A percentile compares a stretch with the other conserved stretches of the same genome.
Conservation (phyloP, 2,113 vertebrate genomes). For the Morone saxatilis region DNA sequence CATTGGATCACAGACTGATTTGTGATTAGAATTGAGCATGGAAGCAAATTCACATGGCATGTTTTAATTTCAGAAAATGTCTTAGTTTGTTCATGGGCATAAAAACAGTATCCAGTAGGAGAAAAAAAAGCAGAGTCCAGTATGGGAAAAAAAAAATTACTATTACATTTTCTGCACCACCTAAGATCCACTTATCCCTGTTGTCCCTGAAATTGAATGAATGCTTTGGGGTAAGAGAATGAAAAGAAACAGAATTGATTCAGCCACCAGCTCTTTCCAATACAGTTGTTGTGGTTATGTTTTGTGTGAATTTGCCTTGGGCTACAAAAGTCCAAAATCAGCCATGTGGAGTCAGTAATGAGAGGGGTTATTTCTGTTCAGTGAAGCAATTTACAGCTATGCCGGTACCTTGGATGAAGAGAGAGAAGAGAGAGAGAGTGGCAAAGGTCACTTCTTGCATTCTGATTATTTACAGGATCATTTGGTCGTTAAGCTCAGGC, state of each 20-base stretch:
- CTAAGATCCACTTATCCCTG: conserved; percentile 57
- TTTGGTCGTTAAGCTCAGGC: background rate
- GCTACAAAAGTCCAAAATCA: conserved; percentile 51
- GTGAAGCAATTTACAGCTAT: conserved; percentile 33
- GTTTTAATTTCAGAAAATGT: conserved; percentile 10
- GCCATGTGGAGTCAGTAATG: conserved; percentile 54
- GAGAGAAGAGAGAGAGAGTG: background rate
- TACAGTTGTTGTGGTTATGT: conserved; percentile 27
- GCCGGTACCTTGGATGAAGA: conserved; percentile 15
- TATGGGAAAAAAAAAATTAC: conserved; percentile 3
- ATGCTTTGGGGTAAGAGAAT: conserved; percentile 30
- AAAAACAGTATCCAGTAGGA: background rate
- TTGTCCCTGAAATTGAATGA: conserved; percentile 63
- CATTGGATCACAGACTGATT: background rate
- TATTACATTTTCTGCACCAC: conserved; percentile 33
- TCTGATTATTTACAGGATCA: conserved; percentile 40
- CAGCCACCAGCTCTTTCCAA: conserved; percentile 49
- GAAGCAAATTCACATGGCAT: background rate
- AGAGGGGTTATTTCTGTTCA: conserved; percentile 49
- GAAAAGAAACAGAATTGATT: conserved; percentile 57
- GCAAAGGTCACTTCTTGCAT: conserved; percentile 40
- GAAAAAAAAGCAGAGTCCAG: background rate
- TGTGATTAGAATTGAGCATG: background rate
- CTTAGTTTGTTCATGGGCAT: conserved; percentile 15
- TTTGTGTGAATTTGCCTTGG: conserved; percentile 52